These are phyloP conservation scores for Lutjanus campechanus DNA, from an alignment of 2,797 vertebrate genomes.

Conservation along the genomic window DNA sequence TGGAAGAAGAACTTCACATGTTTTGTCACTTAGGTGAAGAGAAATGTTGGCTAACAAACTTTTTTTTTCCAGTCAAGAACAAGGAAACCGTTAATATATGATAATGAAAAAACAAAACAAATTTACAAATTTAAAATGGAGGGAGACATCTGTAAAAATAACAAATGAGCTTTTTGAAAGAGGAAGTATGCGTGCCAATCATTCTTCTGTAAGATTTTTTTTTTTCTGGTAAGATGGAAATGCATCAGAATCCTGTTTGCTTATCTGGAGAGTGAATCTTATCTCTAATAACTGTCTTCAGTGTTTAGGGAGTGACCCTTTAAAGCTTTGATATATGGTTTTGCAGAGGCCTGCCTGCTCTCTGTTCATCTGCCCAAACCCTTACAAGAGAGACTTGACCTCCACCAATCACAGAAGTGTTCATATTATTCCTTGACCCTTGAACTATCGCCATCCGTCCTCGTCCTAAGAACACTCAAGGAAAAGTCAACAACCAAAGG, in stretches of 20 bases:
- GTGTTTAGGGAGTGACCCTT: conserved; percentile 23
- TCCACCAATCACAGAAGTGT: not conserved
- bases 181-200: conserved; percentile 27
- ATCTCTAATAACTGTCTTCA: not conserved
- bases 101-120: not conserved
- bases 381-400: not conserved
- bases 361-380: not conserved
- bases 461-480: conserved; percentile 47
- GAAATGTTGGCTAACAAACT: not conserved
- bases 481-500: conserved; percentile 72
- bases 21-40: conserved; percentile 1
- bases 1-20: not conserved
- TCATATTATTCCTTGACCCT: not conserved
- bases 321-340: conserved; percentile 31
- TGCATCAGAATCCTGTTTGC: not conserved
- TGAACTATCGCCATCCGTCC: not conserved
- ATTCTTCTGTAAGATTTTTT: not conserved
- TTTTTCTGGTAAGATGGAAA: conserved; percentile 3
- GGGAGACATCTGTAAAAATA: conserved; percentile 10
- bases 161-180: not conserved
- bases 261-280: not conserved
- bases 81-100: not conserved
- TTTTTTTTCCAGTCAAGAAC: not conserved
- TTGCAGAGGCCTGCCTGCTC: not conserved
- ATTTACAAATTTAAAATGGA: not conserved